Percentiles rank a stretch among this genome's conserved stretches.
phyloP scores from a whole-genome alignment of 2,113 vertebrate species.

The Corvus hawaiiensis region DNA sequence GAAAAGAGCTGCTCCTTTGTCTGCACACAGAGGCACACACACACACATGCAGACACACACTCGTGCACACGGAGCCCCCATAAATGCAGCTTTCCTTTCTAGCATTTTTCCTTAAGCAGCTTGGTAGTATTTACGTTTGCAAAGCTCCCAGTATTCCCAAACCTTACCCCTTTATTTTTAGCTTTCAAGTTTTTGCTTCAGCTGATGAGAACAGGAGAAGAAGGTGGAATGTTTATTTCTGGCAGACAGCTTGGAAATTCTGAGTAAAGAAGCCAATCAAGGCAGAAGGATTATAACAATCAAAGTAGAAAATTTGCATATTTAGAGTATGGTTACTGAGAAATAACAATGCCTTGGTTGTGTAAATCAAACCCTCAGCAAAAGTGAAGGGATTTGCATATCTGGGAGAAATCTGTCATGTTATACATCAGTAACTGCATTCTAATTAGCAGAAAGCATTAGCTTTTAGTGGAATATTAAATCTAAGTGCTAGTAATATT shows the following conservation, averaged over 20 bases:
- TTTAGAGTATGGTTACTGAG: slow-evolving; percentile 29
- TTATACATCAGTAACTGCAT: not conserved
- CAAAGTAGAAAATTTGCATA: slow-evolving; percentile 51
- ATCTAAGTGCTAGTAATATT: not conserved
- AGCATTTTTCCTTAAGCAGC: not conserved
- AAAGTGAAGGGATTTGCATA: not conserved
- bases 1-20: not conserved
- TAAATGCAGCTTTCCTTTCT: not conserved
- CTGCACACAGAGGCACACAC: rapidly evolving
- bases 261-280: slow-evolving; percentile 18
- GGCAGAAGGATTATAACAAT: slow-evolving; percentile 39
- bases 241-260: slow-evolving; percentile 22
- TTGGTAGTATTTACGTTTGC: not conserved
- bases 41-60: too few species aligned
- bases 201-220: not conserved
- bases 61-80: rapidly evolving
- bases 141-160: not conserved
- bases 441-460: not conserved
- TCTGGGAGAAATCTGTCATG: slow-evolving; percentile 18
- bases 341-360: slow-evolving; percentile 43
- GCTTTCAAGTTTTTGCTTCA: slow-evolving; percentile 10
- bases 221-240: not conserved
- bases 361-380: slow-evolving; percentile 11
- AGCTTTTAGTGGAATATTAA: not conserved
- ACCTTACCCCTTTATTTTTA: not conserved